These are phyloP conservation scores for Anas flavirostris DNA, from an alignment of 2,797 vertebrate genomes.

Conservation along the genomic window DNA sequence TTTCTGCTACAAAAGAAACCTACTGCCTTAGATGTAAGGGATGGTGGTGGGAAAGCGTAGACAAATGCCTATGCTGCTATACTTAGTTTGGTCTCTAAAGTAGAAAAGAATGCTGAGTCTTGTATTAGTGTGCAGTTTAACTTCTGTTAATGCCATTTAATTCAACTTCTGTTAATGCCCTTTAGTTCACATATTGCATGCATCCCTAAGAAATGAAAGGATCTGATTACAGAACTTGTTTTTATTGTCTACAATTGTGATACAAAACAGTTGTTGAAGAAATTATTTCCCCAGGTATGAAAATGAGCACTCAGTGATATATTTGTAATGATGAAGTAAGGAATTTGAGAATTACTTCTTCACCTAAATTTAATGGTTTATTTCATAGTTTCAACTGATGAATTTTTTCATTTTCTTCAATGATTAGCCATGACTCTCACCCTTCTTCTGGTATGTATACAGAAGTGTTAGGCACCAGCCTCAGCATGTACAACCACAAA, in stretches of 20 bases:
- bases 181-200: background rate
- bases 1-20: background rate
- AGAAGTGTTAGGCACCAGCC: conserved; percentile 17
- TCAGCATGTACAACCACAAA: conserved; percentile 40
- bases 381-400: conserved; percentile 38
- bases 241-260: conserved; percentile 1
- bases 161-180: background rate
- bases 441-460: conserved; percentile 1
- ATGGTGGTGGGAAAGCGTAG: background rate
- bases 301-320: background rate
- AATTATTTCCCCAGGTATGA: conserved; percentile 16
- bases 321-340: background rate
- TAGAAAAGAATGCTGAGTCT: background rate
- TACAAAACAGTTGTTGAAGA: conserved; percentile 21
- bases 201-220: background rate
- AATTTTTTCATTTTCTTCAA: conserved; percentile 25
- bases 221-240: background rate
- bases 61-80: background rate
- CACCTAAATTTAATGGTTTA: conserved; percentile 54
- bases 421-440: background rate
- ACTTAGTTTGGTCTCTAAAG: background rate
- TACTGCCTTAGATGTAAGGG: background rate
- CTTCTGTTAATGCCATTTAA: rapidly evolving
- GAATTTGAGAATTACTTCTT: conserved; percentile 50
- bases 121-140: rapidly evolving